Conservation (phyloP, 1,140 invertebrate genomes). For the Eupeodes corollae region DNA sequence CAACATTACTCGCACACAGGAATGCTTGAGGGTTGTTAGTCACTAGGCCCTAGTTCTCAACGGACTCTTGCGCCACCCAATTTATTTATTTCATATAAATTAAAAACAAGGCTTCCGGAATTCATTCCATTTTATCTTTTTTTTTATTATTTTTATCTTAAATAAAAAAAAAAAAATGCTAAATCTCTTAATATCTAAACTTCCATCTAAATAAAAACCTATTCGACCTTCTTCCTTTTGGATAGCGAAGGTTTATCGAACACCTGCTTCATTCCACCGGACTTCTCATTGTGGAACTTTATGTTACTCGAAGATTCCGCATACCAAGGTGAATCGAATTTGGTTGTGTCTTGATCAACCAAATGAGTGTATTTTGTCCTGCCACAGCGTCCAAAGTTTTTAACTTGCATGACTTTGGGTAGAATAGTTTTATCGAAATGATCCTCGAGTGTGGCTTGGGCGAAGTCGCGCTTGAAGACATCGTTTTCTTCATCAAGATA, state of each 20-base stretch:
- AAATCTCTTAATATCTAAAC: neutral
- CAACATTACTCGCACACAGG: too few species aligned
- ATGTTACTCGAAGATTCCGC: conserved; percentile 71
- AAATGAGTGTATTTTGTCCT: conserved; percentile 98
- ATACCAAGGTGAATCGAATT: conserved; percentile 95
- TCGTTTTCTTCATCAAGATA: conserved; percentile 92
- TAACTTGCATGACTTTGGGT: conserved; percentile 99
- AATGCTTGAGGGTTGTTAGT: too few species aligned
- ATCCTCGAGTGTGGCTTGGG: conserved; percentile 94
- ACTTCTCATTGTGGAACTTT: conserved; percentile 80
- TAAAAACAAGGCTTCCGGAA: too few species aligned
- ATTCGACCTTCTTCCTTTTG: conserved; percentile 47
- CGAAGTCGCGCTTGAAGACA: conserved; percentile 90
- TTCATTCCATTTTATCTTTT: too few species aligned
- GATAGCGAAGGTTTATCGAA: conserved; percentile 78
- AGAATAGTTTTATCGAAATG: conserved; percentile 98
- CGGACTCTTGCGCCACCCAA: too few species aligned
- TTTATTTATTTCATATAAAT: too few species aligned
- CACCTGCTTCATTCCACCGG: conserved; percentile 90
- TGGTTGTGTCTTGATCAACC: conserved; percentile 97
- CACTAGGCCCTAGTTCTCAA: too few species aligned
- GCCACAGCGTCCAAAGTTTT: conserved; percentile 97
- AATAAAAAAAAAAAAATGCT: neutral
- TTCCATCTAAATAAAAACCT: neutral
- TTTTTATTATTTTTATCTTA: too few species aligned